These are phyloP conservation scores for Lepidotrigona ventralis DNA, from an alignment of 1,140 invertebrate species.

Conservation along the genomic window DNA sequence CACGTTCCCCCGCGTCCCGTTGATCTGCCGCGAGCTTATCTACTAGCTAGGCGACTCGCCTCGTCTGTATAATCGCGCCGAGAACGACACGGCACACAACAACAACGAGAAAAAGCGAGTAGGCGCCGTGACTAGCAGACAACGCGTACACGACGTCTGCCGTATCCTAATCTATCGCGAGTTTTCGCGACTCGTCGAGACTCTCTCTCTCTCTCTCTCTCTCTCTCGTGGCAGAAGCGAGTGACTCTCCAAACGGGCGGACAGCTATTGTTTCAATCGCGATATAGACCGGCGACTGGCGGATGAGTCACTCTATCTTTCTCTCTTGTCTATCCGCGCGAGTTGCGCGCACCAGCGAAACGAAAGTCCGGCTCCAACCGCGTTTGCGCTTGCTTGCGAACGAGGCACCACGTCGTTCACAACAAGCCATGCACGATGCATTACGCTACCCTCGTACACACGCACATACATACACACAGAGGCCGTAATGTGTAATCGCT, in stretches of 20 bases:
- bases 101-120: not conserved
- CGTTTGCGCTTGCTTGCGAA: conserved; percentile 11
- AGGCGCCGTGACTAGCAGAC: not conserved
- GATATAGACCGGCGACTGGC: conserved; percentile 19
- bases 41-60: not conserved
- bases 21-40: conserved; percentile 21
- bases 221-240: not conserved
- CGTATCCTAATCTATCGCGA: not conserved
- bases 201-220: too few species aligned
- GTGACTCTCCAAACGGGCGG: conserved; percentile 1
- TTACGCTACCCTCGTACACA: not conserved
- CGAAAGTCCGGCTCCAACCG: conserved; percentile 41
- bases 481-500: conserved; percentile 1
- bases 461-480: not conserved
- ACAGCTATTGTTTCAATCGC: conserved; percentile 33
- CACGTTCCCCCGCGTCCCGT: too few species aligned
- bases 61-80: not conserved
- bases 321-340: not conserved
- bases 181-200: not conserved
- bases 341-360: conserved; percentile 28
- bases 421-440: not conserved
- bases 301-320: conserved; percentile 9
- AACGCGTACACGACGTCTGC: not conserved
- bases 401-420: not conserved
- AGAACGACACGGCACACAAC: not conserved